phyloP scores from a whole-genome alignment of 2,797 vertebrate species.

The Cheracebus regulus region DNA sequence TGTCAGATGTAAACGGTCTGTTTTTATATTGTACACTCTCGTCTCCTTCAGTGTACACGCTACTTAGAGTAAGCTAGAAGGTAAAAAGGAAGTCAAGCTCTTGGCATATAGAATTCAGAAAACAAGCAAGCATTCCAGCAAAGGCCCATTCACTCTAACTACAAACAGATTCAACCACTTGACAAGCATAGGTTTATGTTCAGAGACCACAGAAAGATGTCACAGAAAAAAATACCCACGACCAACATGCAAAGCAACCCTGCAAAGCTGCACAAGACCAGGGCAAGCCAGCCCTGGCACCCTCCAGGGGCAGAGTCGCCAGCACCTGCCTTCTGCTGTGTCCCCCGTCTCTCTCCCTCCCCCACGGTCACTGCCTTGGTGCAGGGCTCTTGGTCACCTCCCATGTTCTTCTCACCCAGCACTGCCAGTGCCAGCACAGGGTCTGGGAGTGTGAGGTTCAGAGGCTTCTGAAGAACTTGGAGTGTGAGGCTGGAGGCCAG shows the following conservation, averaged over 20 bases:
- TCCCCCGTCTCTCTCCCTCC: fast-evolving
- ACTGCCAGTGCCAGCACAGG: fast-evolving
- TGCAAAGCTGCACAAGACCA: fast-evolving
- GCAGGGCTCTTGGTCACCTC: background rate
- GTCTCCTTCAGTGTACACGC: fast-evolving
- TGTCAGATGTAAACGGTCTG: fast-evolving
- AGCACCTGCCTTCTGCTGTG: fast-evolving
- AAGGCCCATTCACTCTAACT: background rate
- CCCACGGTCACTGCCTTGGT: fast-evolving
- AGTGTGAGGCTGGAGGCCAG: background rate
- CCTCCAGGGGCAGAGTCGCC: background rate
- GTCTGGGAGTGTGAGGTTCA: background rate
- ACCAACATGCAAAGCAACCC: fast-evolving
- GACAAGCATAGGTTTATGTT: background rate
- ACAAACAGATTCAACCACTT: background rate
- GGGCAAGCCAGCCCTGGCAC: fast-evolving
- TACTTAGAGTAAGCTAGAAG: background rate
- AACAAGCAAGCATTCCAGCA: background rate
- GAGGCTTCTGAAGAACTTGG: background rate
- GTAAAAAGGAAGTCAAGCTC: background rate
- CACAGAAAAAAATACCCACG: background rate
- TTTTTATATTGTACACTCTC: fast-evolving
- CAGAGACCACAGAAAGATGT: background rate
- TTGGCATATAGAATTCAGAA: background rate
- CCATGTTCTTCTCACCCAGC: background rate